Percentiles rank a stretch among this genome's conserved stretches.
Conservation (phyloP, 2,888 invertebrate genomes). For the Dynastes maya region DNA sequence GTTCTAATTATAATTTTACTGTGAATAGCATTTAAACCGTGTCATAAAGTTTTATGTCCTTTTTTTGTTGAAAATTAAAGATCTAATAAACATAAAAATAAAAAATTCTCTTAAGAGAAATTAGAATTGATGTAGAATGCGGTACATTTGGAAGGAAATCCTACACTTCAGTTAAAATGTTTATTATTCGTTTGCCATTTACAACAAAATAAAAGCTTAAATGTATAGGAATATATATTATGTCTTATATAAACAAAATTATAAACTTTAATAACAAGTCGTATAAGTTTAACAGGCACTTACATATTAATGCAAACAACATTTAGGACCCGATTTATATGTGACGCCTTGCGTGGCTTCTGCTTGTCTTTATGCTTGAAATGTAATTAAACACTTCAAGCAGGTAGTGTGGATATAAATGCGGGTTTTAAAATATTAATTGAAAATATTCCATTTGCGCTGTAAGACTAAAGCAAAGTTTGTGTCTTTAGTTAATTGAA, state of each 20-base stretch:
- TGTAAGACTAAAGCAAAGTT: constrained; percentile 42
- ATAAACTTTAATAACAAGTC: constrained; percentile 45
- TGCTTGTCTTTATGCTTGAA: background rate
- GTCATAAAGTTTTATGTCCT: too few relatives aligned
- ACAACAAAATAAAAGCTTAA: constrained; percentile 47
- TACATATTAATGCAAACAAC: constrained; percentile 46
- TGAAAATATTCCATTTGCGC: constrained; percentile 28
- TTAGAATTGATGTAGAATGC: too few relatives aligned
- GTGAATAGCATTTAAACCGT: too few relatives aligned
- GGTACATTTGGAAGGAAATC: background rate
- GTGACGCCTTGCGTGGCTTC: constrained; percentile 1
- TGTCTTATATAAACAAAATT: constrained; percentile 44
- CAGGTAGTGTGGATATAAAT: constrained; percentile 15
- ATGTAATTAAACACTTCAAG: constrained; percentile 13
- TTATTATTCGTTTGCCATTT: constrained; percentile 45
- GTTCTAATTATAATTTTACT: too few relatives aligned
- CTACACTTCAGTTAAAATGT: constrained; percentile 32
- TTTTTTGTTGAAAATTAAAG: too few relatives aligned
- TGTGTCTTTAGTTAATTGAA: constrained; percentile 37
- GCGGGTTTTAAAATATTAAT: constrained; percentile 34
- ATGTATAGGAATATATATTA: constrained; percentile 45
- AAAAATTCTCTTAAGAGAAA: too few relatives aligned
- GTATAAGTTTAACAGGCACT: constrained; percentile 45
- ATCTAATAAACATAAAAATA: background rate
- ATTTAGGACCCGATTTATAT: constrained; percentile 39